These are phyloP conservation scores for Conops quadrifasciatus DNA, from an alignment of 2,888 invertebrate genomes.

Conservation along the genomic window DNA sequence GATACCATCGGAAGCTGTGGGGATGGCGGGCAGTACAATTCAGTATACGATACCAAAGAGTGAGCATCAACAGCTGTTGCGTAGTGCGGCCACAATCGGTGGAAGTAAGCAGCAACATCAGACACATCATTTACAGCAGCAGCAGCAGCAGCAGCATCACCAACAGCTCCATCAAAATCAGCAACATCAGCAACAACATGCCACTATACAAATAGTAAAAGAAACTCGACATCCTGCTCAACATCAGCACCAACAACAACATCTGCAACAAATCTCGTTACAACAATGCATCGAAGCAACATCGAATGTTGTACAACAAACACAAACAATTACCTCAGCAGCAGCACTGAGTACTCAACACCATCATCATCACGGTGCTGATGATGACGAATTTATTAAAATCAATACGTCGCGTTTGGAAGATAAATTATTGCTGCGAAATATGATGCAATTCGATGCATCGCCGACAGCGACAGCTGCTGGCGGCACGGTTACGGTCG, in stretches of 20 bases:
- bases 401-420: constrained; percentile 57
- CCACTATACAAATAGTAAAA: constrained; percentile 61
- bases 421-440: constrained; percentile 57
- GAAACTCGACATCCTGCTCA: constrained; percentile 37
- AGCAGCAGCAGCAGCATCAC: constrained; percentile 29
- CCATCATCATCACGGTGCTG: constrained; percentile 40
- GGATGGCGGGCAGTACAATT: constrained; percentile 59
- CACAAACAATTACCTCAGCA: constrained; percentile 39
- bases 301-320: constrained; percentile 44
- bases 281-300: constrained; percentile 46
- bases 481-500: constrained; percentile 33
- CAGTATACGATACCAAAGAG: constrained; percentile 60
- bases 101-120: constrained; percentile 44
- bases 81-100: constrained; percentile 48
- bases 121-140: constrained; percentile 22
- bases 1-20: constrained; percentile 58
- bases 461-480: constrained; percentile 39
- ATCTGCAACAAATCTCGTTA: constrained; percentile 45
- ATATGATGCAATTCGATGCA: constrained; percentile 58
- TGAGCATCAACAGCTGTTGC: constrained; percentile 41
- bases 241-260: constrained; percentile 38
- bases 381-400: constrained; percentile 55
- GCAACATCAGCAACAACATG: constrained; percentile 43
- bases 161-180: constrained; percentile 50
- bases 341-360: constrained; percentile 37